Percentiles rank a stretch among this genome's conserved stretches.
phyloP scores from a whole-genome alignment of 2,113 vertebrate species.

The Oryzias curvinotus region DNA sequence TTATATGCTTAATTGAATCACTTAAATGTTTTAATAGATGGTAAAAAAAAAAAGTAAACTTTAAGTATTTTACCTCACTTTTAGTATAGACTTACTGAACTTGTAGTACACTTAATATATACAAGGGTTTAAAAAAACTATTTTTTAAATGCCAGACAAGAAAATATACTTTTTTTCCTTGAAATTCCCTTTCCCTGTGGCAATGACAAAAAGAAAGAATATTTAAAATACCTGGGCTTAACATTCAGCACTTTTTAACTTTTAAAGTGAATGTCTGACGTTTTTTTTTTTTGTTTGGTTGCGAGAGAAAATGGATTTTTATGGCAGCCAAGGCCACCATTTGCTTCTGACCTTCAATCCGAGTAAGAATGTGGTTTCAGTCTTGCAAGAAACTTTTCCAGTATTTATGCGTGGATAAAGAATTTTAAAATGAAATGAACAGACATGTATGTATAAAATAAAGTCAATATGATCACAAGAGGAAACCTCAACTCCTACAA shows the following conservation, averaged over 20 bases:
- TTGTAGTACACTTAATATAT: too few species aligned
- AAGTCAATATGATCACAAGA: constrained; percentile 11
- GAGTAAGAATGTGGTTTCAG: neutral
- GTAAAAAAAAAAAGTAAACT: too few species aligned
- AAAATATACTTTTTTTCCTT: too few species aligned
- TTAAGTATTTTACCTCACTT: too few species aligned
- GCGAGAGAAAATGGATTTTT: neutral
- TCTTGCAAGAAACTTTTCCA: neutral
- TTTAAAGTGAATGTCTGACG: neutral
- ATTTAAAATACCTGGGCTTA: neutral
- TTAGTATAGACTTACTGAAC: too few species aligned
- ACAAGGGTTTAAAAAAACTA: too few species aligned
- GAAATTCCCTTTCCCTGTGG: too few species aligned
- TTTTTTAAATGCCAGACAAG: too few species aligned
- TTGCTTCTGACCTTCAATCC: constrained; percentile 25
- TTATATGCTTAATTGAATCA: too few species aligned
- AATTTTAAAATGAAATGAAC: neutral
- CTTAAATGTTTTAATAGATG: too few species aligned
- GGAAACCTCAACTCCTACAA: neutral
- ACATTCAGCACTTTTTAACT: neutral
- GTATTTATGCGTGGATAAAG: too few species aligned
- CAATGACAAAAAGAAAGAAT: neutral
- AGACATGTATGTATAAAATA: neutral
- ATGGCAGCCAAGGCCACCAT: constrained; percentile 11
- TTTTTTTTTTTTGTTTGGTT: neutral